Evolutionary conservation across 1,140 invertebrate species (phyloP), one percentile per base, ranked within the genome.

Genomic region (Propsilocerus akamusi): DNA sequence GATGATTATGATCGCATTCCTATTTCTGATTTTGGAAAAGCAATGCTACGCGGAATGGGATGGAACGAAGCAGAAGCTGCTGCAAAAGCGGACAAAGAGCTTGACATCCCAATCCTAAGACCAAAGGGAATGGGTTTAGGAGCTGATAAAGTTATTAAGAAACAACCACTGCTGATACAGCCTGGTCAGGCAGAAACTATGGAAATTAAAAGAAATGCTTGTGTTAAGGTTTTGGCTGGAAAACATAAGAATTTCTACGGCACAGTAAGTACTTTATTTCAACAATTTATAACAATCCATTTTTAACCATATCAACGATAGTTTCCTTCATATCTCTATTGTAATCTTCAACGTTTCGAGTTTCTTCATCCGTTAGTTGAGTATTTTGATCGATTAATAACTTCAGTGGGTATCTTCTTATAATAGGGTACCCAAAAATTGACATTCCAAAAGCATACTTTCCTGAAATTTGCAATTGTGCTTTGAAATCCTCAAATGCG

Each of bases 21-120:
- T 2, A 78, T 97, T 46, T 75, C 79, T 61, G 74, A 85, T 46
- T 97, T 81, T 81, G 93, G 93, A 6, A 54, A 88, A 57, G 93
- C 92, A 5, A 84, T 96, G 81, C 68, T 97, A 12, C 67, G 90
- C 57, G 93, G 93, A 26, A 97, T 97, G 92, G 92, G 92, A 1
- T 97, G 89, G 89, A 76, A 55, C 3, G 63, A 65, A 47, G 60
- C 61, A 12, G 14, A n/a, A 17, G 48, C 32, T 78, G 55, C 75
- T 83, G 53, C 77, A 69, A 55, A 80, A 78, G 60, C 81, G 75
- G 48, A 74, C 69, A 64, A 67, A 68, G 55, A 72, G 71, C 74
- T 79, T 53, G 61, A 68, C 54, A 60, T 54, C 0, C 59, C 61
- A 17, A 56, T 60, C 11, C 25, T 65, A 25, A 52, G 92, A 53